Evolutionary conservation across 1,140 invertebrate species (phyloP), one percentile per base, ranked within the genome.

Genomic region (Drosophila erecta): DNA sequence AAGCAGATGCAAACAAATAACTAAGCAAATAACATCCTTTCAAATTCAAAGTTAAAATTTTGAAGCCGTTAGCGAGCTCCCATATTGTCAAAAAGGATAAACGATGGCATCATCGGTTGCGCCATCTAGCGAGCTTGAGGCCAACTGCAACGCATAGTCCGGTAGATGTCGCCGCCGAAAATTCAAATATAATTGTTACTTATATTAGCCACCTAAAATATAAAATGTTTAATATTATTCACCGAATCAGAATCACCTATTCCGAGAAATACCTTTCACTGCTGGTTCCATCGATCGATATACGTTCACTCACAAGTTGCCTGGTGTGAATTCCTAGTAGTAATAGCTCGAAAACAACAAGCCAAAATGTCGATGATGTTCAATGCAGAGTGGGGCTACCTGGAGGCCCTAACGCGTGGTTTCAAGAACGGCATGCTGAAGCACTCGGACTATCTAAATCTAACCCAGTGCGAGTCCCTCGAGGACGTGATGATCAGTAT

Each of bases 401-500:
- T 99, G 79, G 99, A 99, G 93, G 99, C 98, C 33, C 94, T 99
- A 24, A 97, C 98, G 79, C 95, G 99, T 75, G 99, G 99, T 22
- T 99, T 99, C 93, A 99, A 99, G 93, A 98, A 97, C 93, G 99
- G 99, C 44, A 98, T 99, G 80, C 93, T 99, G 0, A 99, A 97
- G 84, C 97, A 99, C 90, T 94, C 96, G 17, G 99, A 99, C 93
- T 99, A 99, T 93, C 93, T 99, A 47, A 99, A 99, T 94, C 94
- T 99, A 90, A 98, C 99, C 46, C 98, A 99, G 92, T 99, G 99
- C 93, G 98, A 99, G 94, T 98, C 98, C 49, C 93, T 99, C 40
- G 98, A 99, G 95, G 99, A 99, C 95, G 94, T 99, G 59, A 99
- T 99, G 92, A 94, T 99, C 2, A 98, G 99, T 93, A 94, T 99